phyloP scores from a whole-genome alignment of 1,140 invertebrate genomes.

The Drosophila chauvacae region DNA sequence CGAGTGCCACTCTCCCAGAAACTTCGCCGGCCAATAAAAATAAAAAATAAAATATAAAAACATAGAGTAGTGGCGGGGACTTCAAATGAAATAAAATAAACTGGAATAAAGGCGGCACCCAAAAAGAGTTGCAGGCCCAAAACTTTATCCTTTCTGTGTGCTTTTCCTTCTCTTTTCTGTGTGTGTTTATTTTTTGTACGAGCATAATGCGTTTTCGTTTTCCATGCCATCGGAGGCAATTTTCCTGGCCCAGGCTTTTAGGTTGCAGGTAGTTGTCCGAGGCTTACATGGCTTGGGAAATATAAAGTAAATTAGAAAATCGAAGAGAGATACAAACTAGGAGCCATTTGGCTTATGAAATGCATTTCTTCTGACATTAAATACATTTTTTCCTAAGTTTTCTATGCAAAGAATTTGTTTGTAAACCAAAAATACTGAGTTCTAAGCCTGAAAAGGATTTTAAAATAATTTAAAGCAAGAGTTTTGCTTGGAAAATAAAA shows the following conservation, averaged over 20 bases:
- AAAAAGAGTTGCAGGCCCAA: slow-evolving; percentile 25
- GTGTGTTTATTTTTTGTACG: neutral
- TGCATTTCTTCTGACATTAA: neutral
- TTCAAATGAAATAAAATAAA: slow-evolving; percentile 64
- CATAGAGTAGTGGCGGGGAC: slow-evolving; percentile 23
- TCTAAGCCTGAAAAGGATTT: neutral
- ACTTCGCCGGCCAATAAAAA: slow-evolving; percentile 67
- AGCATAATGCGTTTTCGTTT: slow-evolving; percentile 33
- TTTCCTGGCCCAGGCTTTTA: slow-evolving; percentile 11
- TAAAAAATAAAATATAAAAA: slow-evolving; percentile 73
- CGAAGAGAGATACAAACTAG: neutral
- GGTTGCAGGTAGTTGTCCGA: slow-evolving; percentile 6
- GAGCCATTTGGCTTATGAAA: neutral
- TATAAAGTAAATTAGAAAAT: slow-evolving; percentile 8
- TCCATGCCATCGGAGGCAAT: slow-evolving; percentile 3
- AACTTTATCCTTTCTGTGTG: slow-evolving; percentile 43
- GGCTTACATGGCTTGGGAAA: slow-evolving; percentile 5
- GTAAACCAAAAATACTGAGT: neutral
- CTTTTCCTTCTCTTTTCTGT: neutral
- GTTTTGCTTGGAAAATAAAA: neutral
- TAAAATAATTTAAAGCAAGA: neutral
- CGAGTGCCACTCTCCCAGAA: slow-evolving; percentile 59
- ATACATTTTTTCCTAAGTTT: neutral
- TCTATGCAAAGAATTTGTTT: neutral
- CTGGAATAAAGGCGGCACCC: slow-evolving; percentile 21